phyloP scores from a whole-genome alignment of 2,113 vertebrate species.

The Oplegnathus fasciatus region DNA sequence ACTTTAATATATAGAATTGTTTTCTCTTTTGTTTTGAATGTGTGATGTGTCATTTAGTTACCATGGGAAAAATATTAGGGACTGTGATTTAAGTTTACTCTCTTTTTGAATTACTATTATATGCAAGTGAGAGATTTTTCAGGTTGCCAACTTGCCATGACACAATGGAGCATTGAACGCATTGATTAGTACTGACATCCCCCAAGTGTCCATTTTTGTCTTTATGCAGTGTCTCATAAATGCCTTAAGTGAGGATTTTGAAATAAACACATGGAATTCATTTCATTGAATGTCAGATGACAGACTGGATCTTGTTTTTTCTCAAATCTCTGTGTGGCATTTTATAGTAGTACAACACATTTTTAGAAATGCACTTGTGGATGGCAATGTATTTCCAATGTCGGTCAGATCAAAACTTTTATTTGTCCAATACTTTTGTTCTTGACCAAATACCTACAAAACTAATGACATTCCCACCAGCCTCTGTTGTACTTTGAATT shows the following conservation, averaged over 20 bases:
- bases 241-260: constrained; percentile 85
- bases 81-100: constrained; percentile 60
- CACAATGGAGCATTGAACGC: constrained; percentile 54
- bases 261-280: constrained; percentile 81
- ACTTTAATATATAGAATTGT: constrained; percentile 66
- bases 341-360: not conserved
- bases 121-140: constrained; percentile 82
- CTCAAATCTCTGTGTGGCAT: not conserved
- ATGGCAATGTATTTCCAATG: too few species aligned
- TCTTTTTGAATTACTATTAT: constrained; percentile 66
- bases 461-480: not conserved
- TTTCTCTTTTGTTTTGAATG: constrained; percentile 59
- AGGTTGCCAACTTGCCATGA: constrained; percentile 72
- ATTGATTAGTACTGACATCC: constrained; percentile 63
- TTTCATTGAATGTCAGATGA: constrained; percentile 69
- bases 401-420: too few species aligned
- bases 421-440: too few species aligned
- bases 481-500: not conserved
- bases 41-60: constrained; percentile 71
- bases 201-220: constrained; percentile 75
- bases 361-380: not conserved
- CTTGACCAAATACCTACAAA: too few species aligned
- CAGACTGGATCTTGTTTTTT: constrained; percentile 20
- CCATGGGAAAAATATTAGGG: constrained; percentile 47
- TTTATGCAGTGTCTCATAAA: constrained; percentile 86